Base-by-base conservation (phyloP, 2,888 invertebrate species). In the Lasius fuliginosus region DNA sequence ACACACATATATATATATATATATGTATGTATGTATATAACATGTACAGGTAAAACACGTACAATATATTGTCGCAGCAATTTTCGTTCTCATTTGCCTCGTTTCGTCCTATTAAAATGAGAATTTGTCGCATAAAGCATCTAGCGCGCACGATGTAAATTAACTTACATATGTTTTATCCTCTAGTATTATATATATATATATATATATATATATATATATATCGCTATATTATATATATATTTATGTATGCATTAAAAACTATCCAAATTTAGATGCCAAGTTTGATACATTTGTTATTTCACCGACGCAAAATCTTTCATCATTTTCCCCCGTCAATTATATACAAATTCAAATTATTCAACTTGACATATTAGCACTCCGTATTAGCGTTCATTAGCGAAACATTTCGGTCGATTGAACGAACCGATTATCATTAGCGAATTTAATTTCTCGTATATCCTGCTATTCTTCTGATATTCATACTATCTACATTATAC, bases 281-380 rank as follows among this genome's bases (percentile, higher is more conserved):
- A 75, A 75, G 46, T 75, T 64, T 64, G 23, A 33, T 6, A 6
- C 1, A 49, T 42, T 62, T n/a, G n/a, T 62, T 60, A 33, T 49
- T 33, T 42, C 33, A 33, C n/a, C 33, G 5, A 42, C 8, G 27
- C 23, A 74, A 74, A 30, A 40, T 74, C 42, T 74, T 60, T 42
- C 2, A 9, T 42, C 15, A 23, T 33, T 46, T 36, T 65, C 27
- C 36, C 1, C n/a, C 36, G 3, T 75, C 33, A 15, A 75, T 46
- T 30, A 5, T 62, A n/a, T 62, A 15, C 1, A 9, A 42, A 58
- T 40, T 42, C 4, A 36, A n/a, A 56, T 18, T 56, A 12, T 40
- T 42, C 15, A 40, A 23, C 23, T 42, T n/a, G 33, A 64, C 23
- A n/a, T 46, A 33, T 64, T 27, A 46, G 49, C 15, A 30, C 18